phyloP scores from a whole-genome alignment of 2,113 vertebrate genomes.

The Etheostoma spectabile region DNA sequence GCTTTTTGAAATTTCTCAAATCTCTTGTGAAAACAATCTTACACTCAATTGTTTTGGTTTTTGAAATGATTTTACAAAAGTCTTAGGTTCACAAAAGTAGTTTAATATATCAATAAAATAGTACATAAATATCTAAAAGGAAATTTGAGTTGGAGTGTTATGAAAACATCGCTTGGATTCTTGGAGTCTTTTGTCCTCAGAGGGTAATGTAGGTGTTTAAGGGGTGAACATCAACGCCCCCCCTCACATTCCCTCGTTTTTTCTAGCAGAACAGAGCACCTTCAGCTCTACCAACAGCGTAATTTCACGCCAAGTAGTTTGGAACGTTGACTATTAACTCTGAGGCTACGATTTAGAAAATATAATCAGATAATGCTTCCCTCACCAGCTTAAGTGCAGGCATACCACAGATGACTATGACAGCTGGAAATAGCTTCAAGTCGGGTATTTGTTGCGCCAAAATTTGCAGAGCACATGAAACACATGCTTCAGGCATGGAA shows the following conservation, averaged over 20 bases:
- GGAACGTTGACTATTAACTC: slow-evolving; percentile 66
- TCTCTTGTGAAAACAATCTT: too few relatives aligned
- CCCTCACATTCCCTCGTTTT: slow-evolving; percentile 19
- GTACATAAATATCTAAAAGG: too few relatives aligned
- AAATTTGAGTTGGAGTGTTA: too few relatives aligned
- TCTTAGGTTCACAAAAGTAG: too few relatives aligned
- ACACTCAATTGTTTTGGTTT: too few relatives aligned
- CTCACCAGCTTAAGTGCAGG: slow-evolving; percentile 33
- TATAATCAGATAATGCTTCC: slow-evolving; percentile 57
- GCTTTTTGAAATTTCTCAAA: too few relatives aligned
- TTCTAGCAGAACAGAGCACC: slow-evolving; percentile 35
- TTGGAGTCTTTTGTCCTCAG: too few relatives aligned
- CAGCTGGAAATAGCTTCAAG: slow-evolving; percentile 31
- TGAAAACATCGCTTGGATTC: too few relatives aligned
- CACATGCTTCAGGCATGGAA: neutral
- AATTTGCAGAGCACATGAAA: slow-evolving; percentile 23
- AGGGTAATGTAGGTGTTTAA: slow-evolving; percentile 12
- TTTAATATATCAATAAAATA: too few relatives aligned
- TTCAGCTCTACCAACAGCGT: slow-evolving; percentile 30
- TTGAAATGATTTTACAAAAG: too few relatives aligned
- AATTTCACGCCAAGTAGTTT: slow-evolving; percentile 58
- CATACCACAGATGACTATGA: slow-evolving; percentile 22
- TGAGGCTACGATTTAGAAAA: slow-evolving; percentile 65
- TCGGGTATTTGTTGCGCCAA: neutral
- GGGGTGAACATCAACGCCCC: neutral